Evolutionary conservation across 1,140 invertebrate species (phyloP).

Genomic region (Pogonognathellus flavescens): DNA sequence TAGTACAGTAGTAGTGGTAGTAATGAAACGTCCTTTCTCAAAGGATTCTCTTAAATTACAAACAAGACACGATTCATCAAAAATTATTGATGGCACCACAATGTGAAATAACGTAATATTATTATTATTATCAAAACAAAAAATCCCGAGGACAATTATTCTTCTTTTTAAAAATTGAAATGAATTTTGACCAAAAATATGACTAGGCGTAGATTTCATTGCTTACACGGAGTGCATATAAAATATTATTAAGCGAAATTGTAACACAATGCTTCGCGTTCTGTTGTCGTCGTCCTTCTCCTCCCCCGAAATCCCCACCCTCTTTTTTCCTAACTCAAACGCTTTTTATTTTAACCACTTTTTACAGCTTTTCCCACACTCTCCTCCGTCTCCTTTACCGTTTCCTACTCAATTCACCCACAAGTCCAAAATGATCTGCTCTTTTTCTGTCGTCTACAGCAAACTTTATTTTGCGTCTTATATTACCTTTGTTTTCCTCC

Average conservation of each 20-base stretch:
- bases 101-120: slow-evolving; percentile 54
- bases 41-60: slow-evolving; percentile 16
- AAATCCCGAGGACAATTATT: slow-evolving; percentile 42
- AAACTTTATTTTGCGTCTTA: too few relatives aligned
- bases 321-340: not conserved
- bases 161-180: slow-evolving; percentile 59
- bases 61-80: slow-evolving; percentile 45
- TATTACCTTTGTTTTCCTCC: too few relatives aligned
- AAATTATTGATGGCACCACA: slow-evolving; percentile 61
- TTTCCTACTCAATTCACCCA: not conserved
- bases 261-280: not conserved
- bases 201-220: slow-evolving; percentile 62
- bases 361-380: not conserved
- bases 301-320: not conserved
- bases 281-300: not conserved
- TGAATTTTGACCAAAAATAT: slow-evolving; percentile 64
- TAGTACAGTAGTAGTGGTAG: not conserved
- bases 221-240: slow-evolving; percentile 52
- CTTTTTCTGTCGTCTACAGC: too few relatives aligned
- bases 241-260: slow-evolving; percentile 24
- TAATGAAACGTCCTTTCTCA: not conserved
- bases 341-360: not conserved
- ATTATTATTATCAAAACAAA: slow-evolving; percentile 35
- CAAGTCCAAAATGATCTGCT: too few relatives aligned
- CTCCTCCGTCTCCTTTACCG: not conserved